Conservation (phyloP, 92 coral and sea anemone genomes). For the Actinostola sp. region DNA sequence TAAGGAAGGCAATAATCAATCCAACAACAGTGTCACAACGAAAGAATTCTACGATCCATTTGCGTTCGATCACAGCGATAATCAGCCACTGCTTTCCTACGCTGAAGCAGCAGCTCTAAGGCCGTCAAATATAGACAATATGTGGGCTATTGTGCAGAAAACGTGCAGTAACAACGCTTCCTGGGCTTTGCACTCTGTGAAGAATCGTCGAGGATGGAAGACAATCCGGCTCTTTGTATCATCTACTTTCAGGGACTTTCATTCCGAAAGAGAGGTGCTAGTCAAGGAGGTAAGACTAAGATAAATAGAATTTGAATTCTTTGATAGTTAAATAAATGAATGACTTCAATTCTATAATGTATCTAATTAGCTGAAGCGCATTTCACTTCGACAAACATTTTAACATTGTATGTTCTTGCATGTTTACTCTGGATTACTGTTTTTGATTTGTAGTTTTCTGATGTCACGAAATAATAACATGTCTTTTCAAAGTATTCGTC, state of each 20-base stretch:
- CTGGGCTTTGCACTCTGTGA: slow-evolving; percentile 84
- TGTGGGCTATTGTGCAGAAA: slow-evolving; percentile 97
- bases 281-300: slow-evolving; percentile 83
- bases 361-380: neutral
- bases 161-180: slow-evolving; percentile 63
- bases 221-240: slow-evolving; percentile 97
- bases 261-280: slow-evolving; percentile 89
- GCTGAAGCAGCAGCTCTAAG: slow-evolving; percentile 93
- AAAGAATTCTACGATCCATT: slow-evolving; percentile 18
- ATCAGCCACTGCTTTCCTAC: slow-evolving; percentile 60
- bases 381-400: no score
- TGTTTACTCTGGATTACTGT: no score
- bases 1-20: neutral
- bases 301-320: no score
- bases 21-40: neutral
- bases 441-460: no score
- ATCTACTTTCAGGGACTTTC: slow-evolving; percentile 97
- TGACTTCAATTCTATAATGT: neutral
- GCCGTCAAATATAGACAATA: slow-evolving; percentile 70
- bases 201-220: slow-evolving; percentile 97
- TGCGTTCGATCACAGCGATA: slow-evolving; percentile 1
- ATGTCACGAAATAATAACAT: no score
- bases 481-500: no score
- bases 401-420: no score
- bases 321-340: neutral